Conservation (phyloP, 2,113 vertebrate genomes). For the Gila orcuttii region DNA sequence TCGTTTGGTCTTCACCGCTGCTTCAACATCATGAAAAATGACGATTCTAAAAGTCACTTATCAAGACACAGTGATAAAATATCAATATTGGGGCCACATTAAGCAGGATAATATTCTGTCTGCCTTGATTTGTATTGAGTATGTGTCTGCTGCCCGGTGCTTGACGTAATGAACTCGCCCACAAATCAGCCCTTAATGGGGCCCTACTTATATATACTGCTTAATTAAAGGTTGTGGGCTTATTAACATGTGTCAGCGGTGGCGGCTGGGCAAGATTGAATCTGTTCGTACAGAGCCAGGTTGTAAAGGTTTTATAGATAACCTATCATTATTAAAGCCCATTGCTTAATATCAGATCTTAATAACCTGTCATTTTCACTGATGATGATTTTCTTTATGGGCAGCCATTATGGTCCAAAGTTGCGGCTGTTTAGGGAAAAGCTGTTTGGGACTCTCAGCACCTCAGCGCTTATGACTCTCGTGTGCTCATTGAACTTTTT, state of each 20-base stretch:
- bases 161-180: constrained; percentile 93
- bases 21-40: constrained; percentile 77
- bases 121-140: constrained; percentile 96
- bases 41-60: constrained; percentile 78
- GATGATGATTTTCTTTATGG: constrained; percentile 80
- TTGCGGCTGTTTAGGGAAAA: constrained; percentile 61
- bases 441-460: constrained; percentile 44
- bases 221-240: constrained; percentile 99
- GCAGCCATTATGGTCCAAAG: constrained; percentile 73
- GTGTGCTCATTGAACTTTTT: constrained; percentile 24
- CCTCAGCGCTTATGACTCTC: constrained; percentile 44
- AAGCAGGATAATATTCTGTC: constrained; percentile 90
- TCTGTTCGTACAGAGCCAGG: constrained; percentile 81
- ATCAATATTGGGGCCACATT: constrained; percentile 88
- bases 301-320: constrained; percentile 99
- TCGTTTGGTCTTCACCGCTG: constrained; percentile 76
- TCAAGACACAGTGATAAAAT: constrained; percentile 88
- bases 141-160: constrained; percentile 91
- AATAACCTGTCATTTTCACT: constrained; percentile 90
- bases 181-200: constrained; percentile 99
- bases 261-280: constrained; percentile 80
- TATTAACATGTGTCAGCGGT: constrained; percentile 99
- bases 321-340: constrained; percentile 88
- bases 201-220: constrained; percentile 99
- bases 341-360: constrained; percentile 81